Base-by-base conservation (phyloP, 2,888 invertebrate species). In the Tetheella fluctuosa region DNA sequence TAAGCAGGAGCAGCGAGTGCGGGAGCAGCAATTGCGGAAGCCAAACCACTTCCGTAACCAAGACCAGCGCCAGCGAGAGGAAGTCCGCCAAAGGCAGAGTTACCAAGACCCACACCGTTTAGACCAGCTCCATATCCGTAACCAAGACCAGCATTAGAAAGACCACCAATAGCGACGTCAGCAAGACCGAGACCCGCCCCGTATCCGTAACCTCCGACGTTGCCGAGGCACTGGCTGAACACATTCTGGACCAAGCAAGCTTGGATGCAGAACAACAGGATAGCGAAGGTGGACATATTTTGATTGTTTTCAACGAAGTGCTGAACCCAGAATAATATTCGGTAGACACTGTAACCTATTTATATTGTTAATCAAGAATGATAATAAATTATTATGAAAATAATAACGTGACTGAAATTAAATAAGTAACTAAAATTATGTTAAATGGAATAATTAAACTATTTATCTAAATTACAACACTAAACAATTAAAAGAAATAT, bases 1-100 rank as follows among this genome's bases (percentile, higher is more conserved):
- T 71, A 74, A 25, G 64, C 66, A 15, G 57, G 54, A 8, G 12
- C 23, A 23, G 54, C 57, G 12, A 52, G 20, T 10, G 42, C 28
- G n/a, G 58, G 39, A 20, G 12, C 23, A 23, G 54, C 57, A 6
- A 52, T 10, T 10, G 42, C 28, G n/a, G 58, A 23, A 20, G 42
- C 28, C n/a, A n/a, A n/a, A 28, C 4, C 39, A n/a, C 8, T 17
- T 17, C 17, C 54, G 57, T n/a, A 13, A 28, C 34, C 59, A 25
- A 54, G 10, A 5, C 10, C 54, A 17, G 30, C 30, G 20, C 20
- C 42, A 42, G 39, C 39, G 8, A 39, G 39, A 7, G 39, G n/a
- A n/a, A 7, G n/a, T 39, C 39, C 39, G n/a, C 28, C 54, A 7
- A 54, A 28, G 15, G 30, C 28, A n/a, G 17, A 17, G 17, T 30